Base-by-base conservation (phyloP, 2,888 invertebrate species). In the Myathropa florea region DNA sequence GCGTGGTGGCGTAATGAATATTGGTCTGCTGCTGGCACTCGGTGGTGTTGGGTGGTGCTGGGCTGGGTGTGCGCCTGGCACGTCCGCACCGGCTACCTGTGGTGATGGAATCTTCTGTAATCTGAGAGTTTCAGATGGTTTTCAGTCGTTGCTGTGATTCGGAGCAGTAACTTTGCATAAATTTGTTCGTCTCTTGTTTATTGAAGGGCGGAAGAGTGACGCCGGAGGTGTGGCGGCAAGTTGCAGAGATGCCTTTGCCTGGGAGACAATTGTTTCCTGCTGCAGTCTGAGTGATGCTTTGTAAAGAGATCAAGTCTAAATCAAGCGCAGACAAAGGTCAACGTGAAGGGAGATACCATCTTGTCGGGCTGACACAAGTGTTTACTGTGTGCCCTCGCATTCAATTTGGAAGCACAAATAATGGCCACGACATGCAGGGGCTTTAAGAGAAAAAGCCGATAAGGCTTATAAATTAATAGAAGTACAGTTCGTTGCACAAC, bases 1-100 rank as follows among this genome's bases (percentile, higher is more conserved):
- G 83, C 75, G 73, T 78, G 64, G 83, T 70, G 30, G 77, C 85
- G 77, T 85, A 85, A 85, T 85, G 85, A 85, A 85, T 85, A 85
- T 85, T 82, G 81, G 85, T 73, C 46, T 53, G 23, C 9, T 1
- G 12, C 53, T n/a, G 53, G 53, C n/a, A 53, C 18, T 14, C 10
- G 63, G 18, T 24, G 24, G 57, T 10, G 12, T 7, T 10, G 39
- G 36, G 71, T 18, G 59, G 68, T 55, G 60, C n/a, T n/a, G 28
- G 39, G 12, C 28, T 67, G 60, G 26, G 30, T 10, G 33, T 65
- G n/a, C 39, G 36, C 9, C 33, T 18, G 57, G 14, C 57, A 57
- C 9, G 24, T 21, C 57, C 10, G 12, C 12, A 7, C 24, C 4
- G 23, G 79, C 60, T 75, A 79, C 83, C 71, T 80, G 75, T 68